These are phyloP conservation scores for Dermolepida albohirtum DNA, from an alignment of 2,888 invertebrate species.

Conservation along the genomic window DNA sequence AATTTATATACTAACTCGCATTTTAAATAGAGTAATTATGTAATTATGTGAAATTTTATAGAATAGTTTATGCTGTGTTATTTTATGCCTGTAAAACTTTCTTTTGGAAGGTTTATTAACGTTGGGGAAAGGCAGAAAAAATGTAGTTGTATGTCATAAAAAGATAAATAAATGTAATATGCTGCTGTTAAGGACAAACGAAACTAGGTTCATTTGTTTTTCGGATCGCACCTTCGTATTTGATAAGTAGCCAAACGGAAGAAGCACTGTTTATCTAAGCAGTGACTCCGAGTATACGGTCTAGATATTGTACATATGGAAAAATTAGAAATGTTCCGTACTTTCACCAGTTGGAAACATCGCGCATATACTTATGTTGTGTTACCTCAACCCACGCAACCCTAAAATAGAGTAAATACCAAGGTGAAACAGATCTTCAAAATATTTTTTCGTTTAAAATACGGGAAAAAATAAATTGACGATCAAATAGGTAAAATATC, in stretches of 20 bases:
- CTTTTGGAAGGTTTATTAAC: no score
- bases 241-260: conserved; percentile 20
- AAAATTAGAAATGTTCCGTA: conserved; percentile 34
- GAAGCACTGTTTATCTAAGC: conserved; percentile 3
- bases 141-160: no score
- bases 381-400: conserved; percentile 37
- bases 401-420: conserved; percentile 42
- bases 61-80: no score
- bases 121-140: no score
- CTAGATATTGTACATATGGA: conserved; percentile 29
- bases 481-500: background rate
- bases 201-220: background rate
- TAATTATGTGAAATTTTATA: no score
- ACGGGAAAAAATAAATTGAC: background rate
- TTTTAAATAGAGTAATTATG: no score
- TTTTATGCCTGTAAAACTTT: no score
- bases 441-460: conserved; percentile 16
- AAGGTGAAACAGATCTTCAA: conserved; percentile 36
- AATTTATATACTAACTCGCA: no score
- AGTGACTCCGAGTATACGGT: conserved; percentile 12
- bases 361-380: conserved; percentile 6
- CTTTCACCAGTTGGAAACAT: conserved; percentile 28
- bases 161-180: no score
- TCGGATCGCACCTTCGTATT: background rate
- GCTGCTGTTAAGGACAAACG: background rate